Conservation (phyloP, 1,140 invertebrate genomes). For the Calliphora vicina region DNA sequence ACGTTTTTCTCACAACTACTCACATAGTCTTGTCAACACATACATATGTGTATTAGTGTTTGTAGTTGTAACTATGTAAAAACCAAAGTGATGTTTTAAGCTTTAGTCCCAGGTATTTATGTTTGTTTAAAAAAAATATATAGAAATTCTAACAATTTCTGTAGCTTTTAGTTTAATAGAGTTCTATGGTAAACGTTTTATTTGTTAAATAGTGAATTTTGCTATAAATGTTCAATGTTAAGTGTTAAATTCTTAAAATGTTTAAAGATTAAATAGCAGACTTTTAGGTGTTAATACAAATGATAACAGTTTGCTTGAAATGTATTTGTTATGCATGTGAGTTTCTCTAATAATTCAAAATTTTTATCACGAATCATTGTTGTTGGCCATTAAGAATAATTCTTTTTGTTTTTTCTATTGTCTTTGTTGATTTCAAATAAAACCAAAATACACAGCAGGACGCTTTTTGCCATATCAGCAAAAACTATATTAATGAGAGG, state of each 20-base stretch:
- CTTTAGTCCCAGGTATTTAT: too few relatives aligned
- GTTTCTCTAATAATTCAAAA: neutral
- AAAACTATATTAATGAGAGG: neutral
- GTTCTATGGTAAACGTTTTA: neutral
- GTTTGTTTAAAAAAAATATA: too few relatives aligned
- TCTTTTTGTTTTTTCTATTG: neutral
- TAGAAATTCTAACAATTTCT: too few relatives aligned
- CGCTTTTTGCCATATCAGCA: slow-evolving; percentile 6
- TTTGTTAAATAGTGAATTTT: neutral
- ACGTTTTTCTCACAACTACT: neutral
- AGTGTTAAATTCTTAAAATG: too few relatives aligned
- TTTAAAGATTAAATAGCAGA: too few relatives aligned
- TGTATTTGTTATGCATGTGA: too few relatives aligned
- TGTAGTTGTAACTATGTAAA: neutral
- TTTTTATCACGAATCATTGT: neutral
- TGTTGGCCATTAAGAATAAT: neutral
- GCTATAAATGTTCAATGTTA: too few relatives aligned
- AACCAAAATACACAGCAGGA: neutral
- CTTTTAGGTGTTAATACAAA: too few relatives aligned
- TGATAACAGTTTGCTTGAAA: too few relatives aligned
- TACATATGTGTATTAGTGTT: neutral
- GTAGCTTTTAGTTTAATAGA: neutral
- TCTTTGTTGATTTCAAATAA: neutral
- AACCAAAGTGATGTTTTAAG: neutral
- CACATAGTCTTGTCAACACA: neutral